These are phyloP conservation scores for Equus quagga DNA, from an alignment of 2,113 vertebrate genomes.

Conservation along the genomic window DNA sequence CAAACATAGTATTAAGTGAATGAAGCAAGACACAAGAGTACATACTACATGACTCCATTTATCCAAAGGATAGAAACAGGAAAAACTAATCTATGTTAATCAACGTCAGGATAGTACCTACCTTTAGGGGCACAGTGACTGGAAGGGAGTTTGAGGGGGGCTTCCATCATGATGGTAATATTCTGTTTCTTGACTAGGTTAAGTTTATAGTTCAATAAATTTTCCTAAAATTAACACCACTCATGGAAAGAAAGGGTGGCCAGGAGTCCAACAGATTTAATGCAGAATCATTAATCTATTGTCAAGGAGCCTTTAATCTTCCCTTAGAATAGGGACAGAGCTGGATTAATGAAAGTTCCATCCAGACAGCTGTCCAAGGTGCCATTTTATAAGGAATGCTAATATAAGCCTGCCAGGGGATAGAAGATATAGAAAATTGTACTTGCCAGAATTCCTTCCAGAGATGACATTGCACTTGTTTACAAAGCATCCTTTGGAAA, in stretches of 20 bases:
- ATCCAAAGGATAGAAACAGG: neutral
- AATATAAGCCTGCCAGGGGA: neutral
- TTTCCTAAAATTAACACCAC: slow-evolving; percentile 1
- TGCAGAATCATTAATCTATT: neutral
- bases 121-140: neutral
- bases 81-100: neutral
- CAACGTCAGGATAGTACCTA: neutral
- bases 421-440: neutral
- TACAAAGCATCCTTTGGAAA: neutral
- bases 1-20: neutral
- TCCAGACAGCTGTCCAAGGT: neutral
- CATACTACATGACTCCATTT: neutral
- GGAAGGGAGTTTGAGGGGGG: neutral
- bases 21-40: neutral
- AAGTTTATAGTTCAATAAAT: neutral
- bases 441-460: neutral
- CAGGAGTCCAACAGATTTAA: neutral
- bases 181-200: neutral
- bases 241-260: neutral
- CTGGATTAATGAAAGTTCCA: neutral
- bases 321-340: neutral
- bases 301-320: neutral
- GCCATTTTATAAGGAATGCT: neutral
- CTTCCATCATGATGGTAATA: neutral
- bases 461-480: neutral